Conservation (phyloP, 2,888 invertebrate genomes). For the Diaphora mendica region DNA sequence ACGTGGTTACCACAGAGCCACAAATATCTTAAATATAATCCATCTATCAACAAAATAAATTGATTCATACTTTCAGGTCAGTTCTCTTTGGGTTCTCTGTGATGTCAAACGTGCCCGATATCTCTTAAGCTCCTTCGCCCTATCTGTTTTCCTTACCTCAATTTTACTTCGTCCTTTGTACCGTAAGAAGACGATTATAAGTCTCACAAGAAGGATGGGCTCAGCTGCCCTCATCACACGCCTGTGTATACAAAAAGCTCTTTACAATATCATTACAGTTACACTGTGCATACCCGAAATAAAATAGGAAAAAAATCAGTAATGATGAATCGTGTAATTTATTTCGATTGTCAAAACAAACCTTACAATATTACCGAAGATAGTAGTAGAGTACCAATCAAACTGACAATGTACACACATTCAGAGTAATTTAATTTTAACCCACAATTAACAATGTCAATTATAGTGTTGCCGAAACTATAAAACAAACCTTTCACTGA, state of each 20-base stretch:
- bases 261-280: not conserved
- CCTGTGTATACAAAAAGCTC: not conserved
- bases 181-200: not conserved
- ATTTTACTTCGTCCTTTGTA: not conserved
- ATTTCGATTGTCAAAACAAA: no score
- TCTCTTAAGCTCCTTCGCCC: not conserved
- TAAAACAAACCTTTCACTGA: constrained; percentile 33
- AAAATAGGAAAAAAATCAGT: no score
- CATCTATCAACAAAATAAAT: no score
- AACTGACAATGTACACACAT: not conserved
- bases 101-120: no score
- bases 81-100: no score
- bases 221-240: no score
- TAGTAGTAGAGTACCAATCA: not conserved
- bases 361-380: not conserved
- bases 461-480: constrained; percentile 24
- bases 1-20: no score
- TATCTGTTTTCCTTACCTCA: not conserved
- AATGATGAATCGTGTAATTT: no score
- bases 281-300: no score
- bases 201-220: not conserved
- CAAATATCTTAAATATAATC: no score
- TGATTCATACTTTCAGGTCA: no score
- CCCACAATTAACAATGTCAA: constrained; percentile 7
- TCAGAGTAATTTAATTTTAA: not conserved